Conservation (phyloP, 2,797 vertebrate species). For the Oreonectes daqikongensis region DNA sequence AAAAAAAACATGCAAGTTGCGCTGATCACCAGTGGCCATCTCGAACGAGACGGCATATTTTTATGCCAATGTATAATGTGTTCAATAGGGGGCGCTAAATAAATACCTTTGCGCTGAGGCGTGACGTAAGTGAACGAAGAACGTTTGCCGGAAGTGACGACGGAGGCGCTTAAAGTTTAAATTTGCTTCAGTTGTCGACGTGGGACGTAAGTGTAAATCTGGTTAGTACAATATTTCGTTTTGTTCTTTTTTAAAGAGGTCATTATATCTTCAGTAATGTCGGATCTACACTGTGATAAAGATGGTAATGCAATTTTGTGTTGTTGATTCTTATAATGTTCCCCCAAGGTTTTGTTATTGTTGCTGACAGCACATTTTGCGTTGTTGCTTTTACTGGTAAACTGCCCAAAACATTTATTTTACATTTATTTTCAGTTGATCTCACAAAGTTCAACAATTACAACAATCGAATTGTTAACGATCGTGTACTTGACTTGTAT, state of each 20-base stretch:
- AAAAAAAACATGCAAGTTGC: too few species aligned
- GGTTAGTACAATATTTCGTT: not conserved
- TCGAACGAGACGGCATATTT: too few species aligned
- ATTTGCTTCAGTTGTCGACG: constrained; percentile 52
- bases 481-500: too few species aligned
- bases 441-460: too few species aligned
- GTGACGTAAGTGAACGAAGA: too few species aligned
- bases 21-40: too few species aligned
- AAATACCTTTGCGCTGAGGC: too few species aligned
- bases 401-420: not conserved
- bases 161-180: constrained; percentile 59
- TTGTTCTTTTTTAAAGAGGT: not conserved
- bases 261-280: not conserved
- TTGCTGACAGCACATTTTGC: too few species aligned
- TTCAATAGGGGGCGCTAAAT: too few species aligned
- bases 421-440: not conserved
- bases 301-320: constrained; percentile 15
- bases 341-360: not conserved
- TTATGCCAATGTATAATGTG: too few species aligned
- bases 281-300: not conserved
- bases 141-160: constrained; percentile 44
- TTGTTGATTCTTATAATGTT: not conserved
- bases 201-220: constrained; percentile 39
- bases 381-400: not conserved
- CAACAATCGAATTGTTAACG: too few species aligned